Evolutionary conservation across 2,888 invertebrate species (phyloP).

Genomic region (Hanleya hanleyi): DNA sequence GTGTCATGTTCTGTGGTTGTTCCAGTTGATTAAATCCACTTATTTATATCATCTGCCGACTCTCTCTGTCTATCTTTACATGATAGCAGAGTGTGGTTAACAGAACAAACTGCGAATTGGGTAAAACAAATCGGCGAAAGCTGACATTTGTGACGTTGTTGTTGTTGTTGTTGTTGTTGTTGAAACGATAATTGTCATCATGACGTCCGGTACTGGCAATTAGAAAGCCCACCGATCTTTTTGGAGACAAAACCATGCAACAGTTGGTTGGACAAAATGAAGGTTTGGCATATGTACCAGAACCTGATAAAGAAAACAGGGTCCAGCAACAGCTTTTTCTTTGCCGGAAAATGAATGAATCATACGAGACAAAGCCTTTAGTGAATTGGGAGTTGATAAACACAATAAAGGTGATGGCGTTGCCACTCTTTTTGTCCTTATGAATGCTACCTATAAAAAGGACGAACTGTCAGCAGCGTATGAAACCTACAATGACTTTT

Average conservation of each 20-base stretch:
- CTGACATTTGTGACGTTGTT: too few species aligned
- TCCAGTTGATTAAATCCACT: too few species aligned
- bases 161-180: neutral
- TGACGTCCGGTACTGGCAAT: neutral
- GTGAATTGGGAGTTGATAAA: neutral
- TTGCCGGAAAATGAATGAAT: neutral
- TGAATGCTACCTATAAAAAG: neutral
- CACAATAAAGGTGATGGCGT: neutral
- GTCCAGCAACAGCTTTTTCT: neutral
- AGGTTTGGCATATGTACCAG: neutral
- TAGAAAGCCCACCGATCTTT: neutral
- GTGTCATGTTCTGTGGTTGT: too few species aligned
- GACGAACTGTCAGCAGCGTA: constrained; percentile 29
- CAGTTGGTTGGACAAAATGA: neutral
- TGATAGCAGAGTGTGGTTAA: too few species aligned
- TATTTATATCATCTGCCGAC: too few species aligned
- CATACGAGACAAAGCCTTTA: neutral
- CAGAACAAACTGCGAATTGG: too few species aligned
- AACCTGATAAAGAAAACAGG: neutral
- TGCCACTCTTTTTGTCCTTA: neutral
- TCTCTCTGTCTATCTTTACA: too few species aligned
- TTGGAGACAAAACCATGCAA: neutral
- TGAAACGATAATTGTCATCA: neutral
- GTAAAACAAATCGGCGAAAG: too few species aligned
- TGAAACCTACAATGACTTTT: constrained; percentile 32